Evolutionary conservation across 2,888 invertebrate species (phyloP).

Genomic region (Drosophila prostipennis): DNA sequence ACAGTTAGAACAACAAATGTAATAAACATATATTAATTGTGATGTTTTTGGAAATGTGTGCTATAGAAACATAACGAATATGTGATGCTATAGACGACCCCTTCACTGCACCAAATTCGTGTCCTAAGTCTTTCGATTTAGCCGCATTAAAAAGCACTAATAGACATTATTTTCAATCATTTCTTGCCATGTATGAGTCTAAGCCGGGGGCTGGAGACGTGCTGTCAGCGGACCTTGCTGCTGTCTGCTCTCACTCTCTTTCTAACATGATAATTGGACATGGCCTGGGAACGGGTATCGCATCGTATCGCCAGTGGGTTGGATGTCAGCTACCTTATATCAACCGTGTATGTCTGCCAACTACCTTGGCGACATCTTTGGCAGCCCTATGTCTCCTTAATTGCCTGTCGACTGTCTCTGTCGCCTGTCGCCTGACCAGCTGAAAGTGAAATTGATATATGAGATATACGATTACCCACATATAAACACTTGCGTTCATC

Average conservation of each 20-base stretch:
- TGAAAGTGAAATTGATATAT: constrained; percentile 71
- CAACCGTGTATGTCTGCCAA: not conserved
- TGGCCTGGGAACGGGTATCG: constrained; percentile 59
- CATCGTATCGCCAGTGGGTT: constrained; percentile 12
- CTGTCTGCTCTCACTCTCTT: constrained; percentile 64
- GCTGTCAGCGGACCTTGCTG: constrained; percentile 51
- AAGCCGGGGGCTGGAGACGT: constrained; percentile 27
- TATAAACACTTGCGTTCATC: constrained; percentile 14
- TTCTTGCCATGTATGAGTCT: constrained; percentile 9
- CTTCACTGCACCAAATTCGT: no score
- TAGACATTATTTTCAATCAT: not conserved
- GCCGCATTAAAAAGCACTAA: no score
- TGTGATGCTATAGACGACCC: no score
- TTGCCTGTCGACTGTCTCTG: constrained; percentile 48
- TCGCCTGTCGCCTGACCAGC: constrained; percentile 38
- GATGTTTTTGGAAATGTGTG: no score
- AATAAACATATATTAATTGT: not conserved
- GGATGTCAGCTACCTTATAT: constrained; percentile 30
- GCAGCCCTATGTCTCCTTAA: constrained; percentile 70
- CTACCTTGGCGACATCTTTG: constrained; percentile 50
- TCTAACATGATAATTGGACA: constrained; percentile 78
- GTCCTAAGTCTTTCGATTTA: no score
- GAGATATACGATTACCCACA: constrained; percentile 4
- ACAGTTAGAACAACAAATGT: not conserved
- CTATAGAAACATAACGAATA: no score